These are phyloP conservation scores for Anas georgica DNA, from an alignment of 2,797 vertebrate genomes.

Conservation along the genomic window DNA sequence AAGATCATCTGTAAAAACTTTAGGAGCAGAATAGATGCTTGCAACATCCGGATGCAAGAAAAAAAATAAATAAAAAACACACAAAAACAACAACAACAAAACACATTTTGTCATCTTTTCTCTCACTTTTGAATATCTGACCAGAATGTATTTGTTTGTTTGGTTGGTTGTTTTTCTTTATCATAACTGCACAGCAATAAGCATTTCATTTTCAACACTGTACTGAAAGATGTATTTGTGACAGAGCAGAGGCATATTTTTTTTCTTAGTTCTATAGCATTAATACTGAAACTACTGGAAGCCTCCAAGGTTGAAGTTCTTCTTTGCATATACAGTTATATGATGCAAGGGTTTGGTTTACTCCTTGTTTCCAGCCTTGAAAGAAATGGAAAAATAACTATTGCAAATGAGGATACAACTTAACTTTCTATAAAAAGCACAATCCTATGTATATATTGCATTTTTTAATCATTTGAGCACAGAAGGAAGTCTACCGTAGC, in stretches of 20 bases:
- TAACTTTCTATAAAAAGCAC: conserved; percentile 10
- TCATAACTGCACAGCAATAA: not conserved
- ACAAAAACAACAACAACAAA: not conserved
- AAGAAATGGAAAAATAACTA: not conserved
- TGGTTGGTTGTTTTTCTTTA: not conserved
- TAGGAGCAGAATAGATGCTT: not conserved
- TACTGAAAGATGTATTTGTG: not conserved
- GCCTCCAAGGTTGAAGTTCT: not conserved
- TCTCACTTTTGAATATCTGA: not conserved
- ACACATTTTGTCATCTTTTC: not conserved
- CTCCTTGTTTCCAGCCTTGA: not conserved
- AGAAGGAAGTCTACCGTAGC: conserved; percentile 25
- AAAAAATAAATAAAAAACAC: not conserved
- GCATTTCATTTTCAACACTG: not conserved
- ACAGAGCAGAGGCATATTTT: not conserved
- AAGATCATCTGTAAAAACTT: not conserved
- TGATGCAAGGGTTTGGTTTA: not conserved
- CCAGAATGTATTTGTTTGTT: not conserved
- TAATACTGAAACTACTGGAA: not conserved
- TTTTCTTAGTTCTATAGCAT: not conserved
- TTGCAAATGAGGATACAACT: conserved; percentile 2
- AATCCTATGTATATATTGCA: conserved; percentile 42
- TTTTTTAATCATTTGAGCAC: conserved; percentile 60
- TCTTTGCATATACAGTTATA: not conserved
- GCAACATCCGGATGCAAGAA: not conserved